Conservation (phyloP, 2,113 vertebrate genomes). For the Alosa alosa region DNA sequence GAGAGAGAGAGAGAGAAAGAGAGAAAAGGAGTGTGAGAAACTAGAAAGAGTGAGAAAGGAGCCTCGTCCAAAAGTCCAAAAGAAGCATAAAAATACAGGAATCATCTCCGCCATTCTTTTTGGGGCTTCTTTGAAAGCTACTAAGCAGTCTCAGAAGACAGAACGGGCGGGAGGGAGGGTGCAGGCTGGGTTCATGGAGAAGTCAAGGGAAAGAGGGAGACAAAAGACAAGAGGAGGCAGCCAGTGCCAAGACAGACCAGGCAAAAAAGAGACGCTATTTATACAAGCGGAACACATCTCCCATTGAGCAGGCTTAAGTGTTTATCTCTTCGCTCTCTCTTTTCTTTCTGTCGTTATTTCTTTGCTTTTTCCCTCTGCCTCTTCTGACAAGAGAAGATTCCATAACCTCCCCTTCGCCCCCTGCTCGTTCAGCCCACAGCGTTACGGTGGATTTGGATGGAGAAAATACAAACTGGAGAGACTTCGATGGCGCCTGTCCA, state of each 20-base stretch:
- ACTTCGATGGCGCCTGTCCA: not conserved
- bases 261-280: slow-evolving; percentile 46
- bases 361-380: slow-evolving; percentile 34
- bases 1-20: slow-evolving; percentile 12
- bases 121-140: slow-evolving; percentile 21
- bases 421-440: slow-evolving; percentile 34
- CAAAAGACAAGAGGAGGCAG: slow-evolving; percentile 35
- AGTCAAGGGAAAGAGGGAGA: slow-evolving; percentile 56
- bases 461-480: slow-evolving; percentile 30
- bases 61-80: not conserved
- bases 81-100: slow-evolving; percentile 23
- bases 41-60: not conserved
- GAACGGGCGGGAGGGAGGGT: slow-evolving; percentile 1
- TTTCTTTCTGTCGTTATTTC: slow-evolving; percentile 16
- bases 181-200: slow-evolving; percentile 61
- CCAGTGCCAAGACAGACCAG: slow-evolving; percentile 39
- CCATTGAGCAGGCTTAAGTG: slow-evolving; percentile 49
- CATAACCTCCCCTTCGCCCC: slow-evolving; percentile 41
- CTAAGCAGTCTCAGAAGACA: slow-evolving; percentile 26
- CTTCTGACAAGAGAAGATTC: slow-evolving; percentile 33
- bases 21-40: not conserved
- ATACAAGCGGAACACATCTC: slow-evolving; percentile 48
- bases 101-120: slow-evolving; percentile 22
- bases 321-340: slow-evolving; percentile 40
- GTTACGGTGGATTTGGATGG: slow-evolving; percentile 44